Conservation (phyloP, 2,888 invertebrate species). For the Clitarchus hookeri region DNA sequence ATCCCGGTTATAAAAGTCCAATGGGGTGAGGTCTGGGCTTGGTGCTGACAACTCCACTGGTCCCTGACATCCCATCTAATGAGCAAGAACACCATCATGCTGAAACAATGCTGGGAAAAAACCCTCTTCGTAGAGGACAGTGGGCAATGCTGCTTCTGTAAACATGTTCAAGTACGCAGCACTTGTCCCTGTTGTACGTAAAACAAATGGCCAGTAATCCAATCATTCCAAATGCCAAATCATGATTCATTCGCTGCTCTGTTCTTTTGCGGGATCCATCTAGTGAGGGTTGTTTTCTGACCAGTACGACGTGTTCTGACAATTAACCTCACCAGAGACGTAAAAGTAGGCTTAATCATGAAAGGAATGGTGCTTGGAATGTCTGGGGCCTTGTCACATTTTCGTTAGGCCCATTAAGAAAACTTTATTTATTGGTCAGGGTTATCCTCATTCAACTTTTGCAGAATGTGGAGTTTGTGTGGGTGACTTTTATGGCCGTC, state of each 20-base stretch:
- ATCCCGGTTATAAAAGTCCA: too few species aligned
- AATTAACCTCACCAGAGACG: slow-evolving; percentile 11
- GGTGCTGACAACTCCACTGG: too few species aligned
- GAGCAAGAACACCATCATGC: neutral
- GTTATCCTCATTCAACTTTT: neutral
- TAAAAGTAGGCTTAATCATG: neutral
- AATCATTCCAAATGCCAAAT: neutral
- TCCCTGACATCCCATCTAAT: too few species aligned
- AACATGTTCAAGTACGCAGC: neutral
- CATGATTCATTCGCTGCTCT: neutral
- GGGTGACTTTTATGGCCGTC: neutral
- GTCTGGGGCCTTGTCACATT: neutral
- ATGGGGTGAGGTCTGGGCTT: too few species aligned
- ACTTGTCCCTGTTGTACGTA: neutral
- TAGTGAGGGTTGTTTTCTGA: slow-evolving; percentile 10
- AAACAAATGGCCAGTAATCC: slow-evolving; percentile 2
- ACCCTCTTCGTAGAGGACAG: neutral
- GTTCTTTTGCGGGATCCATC: neutral
- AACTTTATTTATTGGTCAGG: neutral
- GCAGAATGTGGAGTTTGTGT: neutral
- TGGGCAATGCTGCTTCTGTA: neutral
- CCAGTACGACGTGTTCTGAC: neutral
- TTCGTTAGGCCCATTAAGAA: neutral
- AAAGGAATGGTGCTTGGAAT: too few species aligned
- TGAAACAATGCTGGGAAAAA: neutral